These are phyloP conservation scores for Fregetta grallaria DNA, from an alignment of 2,113 vertebrate species.

Conservation along the genomic window DNA sequence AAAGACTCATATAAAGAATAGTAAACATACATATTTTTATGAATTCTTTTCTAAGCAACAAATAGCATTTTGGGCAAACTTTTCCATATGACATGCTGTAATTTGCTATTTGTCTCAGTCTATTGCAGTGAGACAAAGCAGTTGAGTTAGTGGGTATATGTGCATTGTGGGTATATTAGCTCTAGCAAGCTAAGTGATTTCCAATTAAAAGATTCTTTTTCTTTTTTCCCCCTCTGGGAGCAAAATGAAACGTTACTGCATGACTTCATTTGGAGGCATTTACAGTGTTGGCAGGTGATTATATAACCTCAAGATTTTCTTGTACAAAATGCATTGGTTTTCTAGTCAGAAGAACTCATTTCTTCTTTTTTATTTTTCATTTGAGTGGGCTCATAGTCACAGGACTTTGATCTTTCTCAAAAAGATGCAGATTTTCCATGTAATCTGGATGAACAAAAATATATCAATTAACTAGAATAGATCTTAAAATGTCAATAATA, in stretches of 20 bases:
- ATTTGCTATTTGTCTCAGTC: background rate
- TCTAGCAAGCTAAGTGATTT: slow-evolving; percentile 18
- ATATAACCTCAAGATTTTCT: slow-evolving; percentile 35
- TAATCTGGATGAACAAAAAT: background rate
- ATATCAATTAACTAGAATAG: background rate
- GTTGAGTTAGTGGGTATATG: background rate
- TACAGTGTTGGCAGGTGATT: slow-evolving; percentile 53
- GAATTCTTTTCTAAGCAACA: background rate
- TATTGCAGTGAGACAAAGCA: background rate
- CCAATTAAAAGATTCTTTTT: slow-evolving; percentile 24
- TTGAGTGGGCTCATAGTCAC: background rate
- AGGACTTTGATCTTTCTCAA: background rate
- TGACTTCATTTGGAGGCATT: slow-evolving; percentile 51
- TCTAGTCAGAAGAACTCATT: background rate
- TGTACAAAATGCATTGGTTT: background rate
- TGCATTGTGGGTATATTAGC: background rate
- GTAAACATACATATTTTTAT: background rate
- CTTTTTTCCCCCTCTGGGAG: background rate
- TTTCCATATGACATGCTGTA: background rate
- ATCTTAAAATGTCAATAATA: background rate
- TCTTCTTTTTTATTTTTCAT: slow-evolving; percentile 7
- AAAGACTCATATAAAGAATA: background rate
- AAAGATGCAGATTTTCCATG: background rate
- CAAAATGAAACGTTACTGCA: slow-evolving; percentile 46
- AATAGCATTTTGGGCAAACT: background rate